Percentiles rank a stretch among this genome's conserved stretches.
Evolutionary conservation across 2,113 vertebrate species (phyloP).

Genomic region (Ophiodon elongatus): DNA sequence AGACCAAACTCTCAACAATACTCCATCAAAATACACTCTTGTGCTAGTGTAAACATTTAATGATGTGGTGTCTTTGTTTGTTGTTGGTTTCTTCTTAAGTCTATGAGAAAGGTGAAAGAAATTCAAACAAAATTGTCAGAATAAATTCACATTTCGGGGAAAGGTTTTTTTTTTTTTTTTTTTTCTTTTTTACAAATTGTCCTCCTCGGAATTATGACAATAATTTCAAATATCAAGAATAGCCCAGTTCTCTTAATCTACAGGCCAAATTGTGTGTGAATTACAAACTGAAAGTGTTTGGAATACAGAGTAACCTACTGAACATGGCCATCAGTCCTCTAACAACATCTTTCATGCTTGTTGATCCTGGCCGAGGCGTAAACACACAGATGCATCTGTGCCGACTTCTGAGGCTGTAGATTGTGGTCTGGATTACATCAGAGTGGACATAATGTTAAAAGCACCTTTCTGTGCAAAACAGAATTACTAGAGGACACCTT

Average conservation of each 20-base stretch:
- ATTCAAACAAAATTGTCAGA: not conserved
- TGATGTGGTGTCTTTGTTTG: no score
- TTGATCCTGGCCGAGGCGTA: not conserved
- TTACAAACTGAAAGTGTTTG: not conserved
- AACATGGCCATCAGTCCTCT: not conserved
- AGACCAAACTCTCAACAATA: not conserved
- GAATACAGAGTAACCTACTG: not conserved
- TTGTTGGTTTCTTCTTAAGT: not conserved
- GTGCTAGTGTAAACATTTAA: not conserved
- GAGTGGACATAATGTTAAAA: not conserved
- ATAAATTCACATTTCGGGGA: not conserved
- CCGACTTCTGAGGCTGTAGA: not conserved
- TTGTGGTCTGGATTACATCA: not conserved
- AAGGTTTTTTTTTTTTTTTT: not conserved
- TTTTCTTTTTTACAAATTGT: not conserved
- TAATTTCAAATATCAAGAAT: not conserved
- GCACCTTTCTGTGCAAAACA: not conserved
- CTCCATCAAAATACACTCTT: not conserved
- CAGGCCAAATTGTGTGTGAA: not conserved
- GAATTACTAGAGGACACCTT: not conserved
- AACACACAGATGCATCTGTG: not conserved
- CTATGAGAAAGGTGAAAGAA: not conserved
- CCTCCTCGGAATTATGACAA: not conserved
- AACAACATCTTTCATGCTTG: not conserved
- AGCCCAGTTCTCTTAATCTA: not conserved